Conservation (phyloP, 2,113 vertebrate species). For the Nerophis ophidion region DNA sequence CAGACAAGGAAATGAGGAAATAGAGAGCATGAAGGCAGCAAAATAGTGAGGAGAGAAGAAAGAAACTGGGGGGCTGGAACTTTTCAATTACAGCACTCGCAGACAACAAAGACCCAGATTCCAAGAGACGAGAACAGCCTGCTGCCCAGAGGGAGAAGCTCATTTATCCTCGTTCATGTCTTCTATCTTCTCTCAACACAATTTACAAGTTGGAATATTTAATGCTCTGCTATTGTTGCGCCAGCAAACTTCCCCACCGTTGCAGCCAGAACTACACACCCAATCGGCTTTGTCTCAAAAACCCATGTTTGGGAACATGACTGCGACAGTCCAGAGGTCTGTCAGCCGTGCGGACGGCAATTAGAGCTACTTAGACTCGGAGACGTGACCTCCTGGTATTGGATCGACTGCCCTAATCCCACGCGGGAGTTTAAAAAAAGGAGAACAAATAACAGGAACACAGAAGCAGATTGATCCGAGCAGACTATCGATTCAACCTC, state of each 20-base stretch:
- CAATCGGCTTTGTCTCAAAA: conserved; percentile 17
- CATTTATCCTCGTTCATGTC: conserved; percentile 58
- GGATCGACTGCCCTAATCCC: conserved; percentile 43
- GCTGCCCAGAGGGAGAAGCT: conserved; percentile 62
- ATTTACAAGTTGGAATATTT: conserved; percentile 60
- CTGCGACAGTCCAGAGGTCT: not conserved
- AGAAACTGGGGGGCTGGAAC: conserved; percentile 38
- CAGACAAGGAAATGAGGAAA: conserved; percentile 30
- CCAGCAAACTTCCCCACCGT: conserved; percentile 48
- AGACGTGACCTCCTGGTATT: conserved; percentile 29
- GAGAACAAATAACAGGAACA: conserved; percentile 41
- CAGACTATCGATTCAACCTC: conserved; percentile 46
- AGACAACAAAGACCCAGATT: conserved; percentile 70
- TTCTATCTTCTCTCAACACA: conserved; percentile 40
- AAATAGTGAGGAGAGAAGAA: conserved; percentile 27
- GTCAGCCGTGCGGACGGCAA: conserved; percentile 4
- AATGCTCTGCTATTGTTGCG: conserved; percentile 54
- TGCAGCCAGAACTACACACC: conserved; percentile 31
- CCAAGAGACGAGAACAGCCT: conserved; percentile 59
- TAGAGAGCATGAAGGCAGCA: conserved; percentile 28
- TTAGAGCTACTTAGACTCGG: conserved; percentile 25
- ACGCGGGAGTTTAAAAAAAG: not conserved
- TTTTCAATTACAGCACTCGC: conserved; percentile 70
- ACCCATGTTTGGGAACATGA: too few species aligned
- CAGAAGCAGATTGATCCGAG: conserved; percentile 44